Evolutionary conservation across 2,888 invertebrate species (phyloP).

Genomic region (Xestobium rufovillosum): DNA sequence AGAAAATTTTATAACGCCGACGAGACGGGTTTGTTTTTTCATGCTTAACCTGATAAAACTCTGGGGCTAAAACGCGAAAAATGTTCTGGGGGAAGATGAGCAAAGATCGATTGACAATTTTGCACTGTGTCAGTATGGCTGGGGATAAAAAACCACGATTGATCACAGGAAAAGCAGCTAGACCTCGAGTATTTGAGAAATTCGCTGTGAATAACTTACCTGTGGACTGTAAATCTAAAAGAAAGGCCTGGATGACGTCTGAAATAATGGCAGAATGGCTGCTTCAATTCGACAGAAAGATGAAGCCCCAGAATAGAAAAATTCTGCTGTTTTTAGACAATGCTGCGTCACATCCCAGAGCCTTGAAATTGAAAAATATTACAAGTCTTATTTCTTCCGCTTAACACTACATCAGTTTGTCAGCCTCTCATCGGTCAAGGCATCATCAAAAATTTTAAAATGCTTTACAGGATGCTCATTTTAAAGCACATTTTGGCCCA

Average conservation of each 20-base stretch:
- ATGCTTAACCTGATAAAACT: too few relatives aligned
- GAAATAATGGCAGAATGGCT: too few relatives aligned
- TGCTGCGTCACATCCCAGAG: conserved; percentile 2
- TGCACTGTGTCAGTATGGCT: conserved; percentile 7
- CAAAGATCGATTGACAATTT: conserved; percentile 7
- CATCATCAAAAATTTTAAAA: conserved; percentile 2
- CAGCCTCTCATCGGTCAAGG: too few relatives aligned
- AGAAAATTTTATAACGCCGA: too few relatives aligned
- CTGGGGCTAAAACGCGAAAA: too few relatives aligned
- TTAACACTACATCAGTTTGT: conserved; percentile 2
- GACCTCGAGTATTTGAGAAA: conserved; percentile 6
- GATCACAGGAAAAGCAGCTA: conserved; percentile 7
- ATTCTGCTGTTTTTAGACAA: neutral
- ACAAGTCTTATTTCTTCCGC: conserved; percentile 2
- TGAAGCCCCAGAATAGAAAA: conserved; percentile 3
- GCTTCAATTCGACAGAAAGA: conserved; percentile 2
- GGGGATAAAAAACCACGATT: conserved; percentile 5
- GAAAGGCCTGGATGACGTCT: too few relatives aligned
- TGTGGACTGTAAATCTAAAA: too few relatives aligned
- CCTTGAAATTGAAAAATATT: neutral
- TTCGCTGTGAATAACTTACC: too few relatives aligned
- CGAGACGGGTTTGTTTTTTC: too few relatives aligned
- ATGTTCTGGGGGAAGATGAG: neutral
- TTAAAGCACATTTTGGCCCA: conserved; percentile 2
- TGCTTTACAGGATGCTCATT: conserved; percentile 2